Percentiles rank a stretch among this genome's conserved stretches.
Conservation (phyloP, 2,888 invertebrate species). For the Empis stercorea region DNA sequence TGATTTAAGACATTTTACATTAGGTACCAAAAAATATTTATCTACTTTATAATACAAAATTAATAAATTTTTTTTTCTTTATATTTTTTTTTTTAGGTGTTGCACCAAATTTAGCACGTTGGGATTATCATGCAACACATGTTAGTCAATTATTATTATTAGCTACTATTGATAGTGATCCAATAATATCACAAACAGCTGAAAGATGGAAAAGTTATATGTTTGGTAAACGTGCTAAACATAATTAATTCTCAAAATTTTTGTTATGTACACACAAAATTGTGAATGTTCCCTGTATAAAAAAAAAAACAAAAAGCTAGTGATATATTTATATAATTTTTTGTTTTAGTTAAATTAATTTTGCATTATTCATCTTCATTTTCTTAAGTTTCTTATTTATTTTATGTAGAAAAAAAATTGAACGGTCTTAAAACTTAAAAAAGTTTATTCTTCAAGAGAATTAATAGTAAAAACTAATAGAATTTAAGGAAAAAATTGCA, state of each 20-base stretch:
- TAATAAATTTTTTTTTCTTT: no score
- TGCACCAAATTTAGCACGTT: constrained; percentile 88
- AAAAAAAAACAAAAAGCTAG: neutral
- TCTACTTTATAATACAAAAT: no score
- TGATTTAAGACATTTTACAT: constrained; percentile 85
- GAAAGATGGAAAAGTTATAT: constrained; percentile 91
- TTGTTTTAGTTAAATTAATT: neutral
- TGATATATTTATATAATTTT: neutral
- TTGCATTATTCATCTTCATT: neutral
- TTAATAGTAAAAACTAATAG: no score
- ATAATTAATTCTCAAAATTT: constrained; percentile 67
- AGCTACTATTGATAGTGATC: constrained; percentile 72
- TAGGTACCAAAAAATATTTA: no score
- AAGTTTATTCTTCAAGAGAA: no score
- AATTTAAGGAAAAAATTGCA: no score
- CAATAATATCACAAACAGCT: constrained; percentile 69
- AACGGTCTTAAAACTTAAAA: no score
- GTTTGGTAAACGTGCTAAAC: constrained; percentile 86
- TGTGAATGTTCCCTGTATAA: no score
- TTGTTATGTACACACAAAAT: no score
- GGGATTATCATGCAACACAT: constrained; percentile 99
- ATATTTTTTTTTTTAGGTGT: constrained; percentile 38
- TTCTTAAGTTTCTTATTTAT: no score
- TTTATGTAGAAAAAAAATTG: no score
- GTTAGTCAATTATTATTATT: constrained; percentile 87